These are phyloP conservation scores for Papilio helenus DNA, from an alignment of 1,140 invertebrate species.

Conservation along the genomic window DNA sequence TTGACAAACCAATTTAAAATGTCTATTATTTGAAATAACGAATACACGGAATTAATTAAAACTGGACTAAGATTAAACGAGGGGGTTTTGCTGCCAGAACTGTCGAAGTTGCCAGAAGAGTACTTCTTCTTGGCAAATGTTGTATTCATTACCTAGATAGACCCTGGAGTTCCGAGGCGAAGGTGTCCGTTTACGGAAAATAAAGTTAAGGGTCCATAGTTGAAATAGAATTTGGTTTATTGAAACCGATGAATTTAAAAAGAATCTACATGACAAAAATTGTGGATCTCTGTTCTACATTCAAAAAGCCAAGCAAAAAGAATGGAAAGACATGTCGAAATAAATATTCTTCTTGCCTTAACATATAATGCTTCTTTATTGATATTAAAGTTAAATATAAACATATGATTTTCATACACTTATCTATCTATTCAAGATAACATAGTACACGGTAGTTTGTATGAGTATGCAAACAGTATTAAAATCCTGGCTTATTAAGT, in stretches of 20 bases:
- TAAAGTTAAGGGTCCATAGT: too few species aligned
- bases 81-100: neutral
- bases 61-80: neutral
- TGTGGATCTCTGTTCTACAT: too few species aligned
- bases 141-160: too few species aligned
- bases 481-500: neutral
- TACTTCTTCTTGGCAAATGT: too few species aligned
- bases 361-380: neutral
- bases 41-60: neutral
- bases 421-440: neutral
- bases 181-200: too few species aligned
- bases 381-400: neutral
- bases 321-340: neutral
- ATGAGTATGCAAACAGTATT: neutral
- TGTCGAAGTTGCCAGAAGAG: neutral
- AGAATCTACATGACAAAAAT: too few species aligned
- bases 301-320: too few species aligned
- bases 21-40: neutral
- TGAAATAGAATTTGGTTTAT: too few species aligned
- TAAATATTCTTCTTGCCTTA: neutral
- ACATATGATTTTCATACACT: neutral
- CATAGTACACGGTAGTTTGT: neutral
- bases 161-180: too few species aligned
- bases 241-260: too few species aligned
- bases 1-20: slow-evolving; percentile 1